Percentiles rank a stretch among this genome's conserved stretches.
Evolutionary conservation across 2,888 invertebrate species (phyloP).

Genomic region (Cataglyphis altisquamis): DNA sequence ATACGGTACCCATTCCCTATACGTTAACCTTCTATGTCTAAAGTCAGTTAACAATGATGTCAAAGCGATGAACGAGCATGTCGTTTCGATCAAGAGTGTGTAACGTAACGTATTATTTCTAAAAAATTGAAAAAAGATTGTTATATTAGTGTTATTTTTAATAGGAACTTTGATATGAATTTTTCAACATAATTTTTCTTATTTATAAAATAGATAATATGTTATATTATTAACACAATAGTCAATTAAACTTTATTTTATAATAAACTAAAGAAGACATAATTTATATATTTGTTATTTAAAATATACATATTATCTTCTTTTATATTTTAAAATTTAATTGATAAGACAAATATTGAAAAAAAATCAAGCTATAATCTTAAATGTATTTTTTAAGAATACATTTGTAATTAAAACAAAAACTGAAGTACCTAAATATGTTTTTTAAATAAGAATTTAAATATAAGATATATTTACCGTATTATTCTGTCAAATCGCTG

Average conservation of each 20-base stretch:
- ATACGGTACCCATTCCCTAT: conserved; percentile 51
- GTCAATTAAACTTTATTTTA: background rate
- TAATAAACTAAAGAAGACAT: background rate
- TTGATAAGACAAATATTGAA: background rate
- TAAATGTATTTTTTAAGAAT: background rate
- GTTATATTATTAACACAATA: background rate
- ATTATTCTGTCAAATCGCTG: conserved; percentile 11
- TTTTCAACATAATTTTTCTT: background rate
- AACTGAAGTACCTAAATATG: background rate
- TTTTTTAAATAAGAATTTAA: background rate
- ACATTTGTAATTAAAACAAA: background rate
- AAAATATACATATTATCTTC: background rate
- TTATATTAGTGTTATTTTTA: background rate
- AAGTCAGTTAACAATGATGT: conserved; percentile 49
- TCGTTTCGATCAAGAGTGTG: conserved; percentile 41
- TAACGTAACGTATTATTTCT: conserved; percentile 60
- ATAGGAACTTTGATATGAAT: conserved; percentile 37
- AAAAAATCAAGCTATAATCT: background rate
- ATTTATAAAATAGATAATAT: background rate
- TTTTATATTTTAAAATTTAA: background rate
- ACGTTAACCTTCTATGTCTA: conserved; percentile 30
- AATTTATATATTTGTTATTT: background rate
- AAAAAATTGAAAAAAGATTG: conserved; percentile 12
- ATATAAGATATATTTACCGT: conserved; percentile 26
- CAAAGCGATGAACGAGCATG: conserved; percentile 37